Base-by-base conservation (phyloP, 2,113 vertebrate genomes). In the Acrocephalus arundinaceus region DNA sequence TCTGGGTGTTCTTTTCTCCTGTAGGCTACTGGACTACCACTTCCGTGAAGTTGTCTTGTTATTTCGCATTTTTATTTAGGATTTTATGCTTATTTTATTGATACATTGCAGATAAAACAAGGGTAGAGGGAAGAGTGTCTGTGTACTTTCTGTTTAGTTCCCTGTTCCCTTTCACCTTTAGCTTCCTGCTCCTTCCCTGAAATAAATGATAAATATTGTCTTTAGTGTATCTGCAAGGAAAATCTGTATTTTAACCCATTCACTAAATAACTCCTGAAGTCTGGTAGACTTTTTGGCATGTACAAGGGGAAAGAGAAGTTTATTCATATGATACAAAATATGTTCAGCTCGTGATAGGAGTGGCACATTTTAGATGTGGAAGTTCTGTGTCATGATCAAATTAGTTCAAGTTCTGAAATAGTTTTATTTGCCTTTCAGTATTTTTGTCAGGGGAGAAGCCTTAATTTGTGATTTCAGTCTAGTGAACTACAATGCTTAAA, bases 301-400 rank as follows among this genome's bases (percentile, higher is more conserved):
- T 35, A 5, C 3, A 51, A 55, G 6, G 13, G 37, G 41, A 65
- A 85, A 72, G 48, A 90, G 19, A n/a, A 58, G 10, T 51, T 83
- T n/a, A 17, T 77, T 90, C 9, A 4, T 24, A 3, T 25, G 10
- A 5, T 68, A 21, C 15, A 24, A 74, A 5, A 61, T 48, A 71
- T 3, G 6, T 18, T 65, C 23, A 39, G 28, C 5, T 75, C 0
- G 0, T n/a, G 20, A 55, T 41, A 35, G 33, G 14, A 87, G 27
- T 65, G 46, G 45, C 19, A 27, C 4, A 9, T 61, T 61, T 65
- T 11, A 52, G 30, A 61, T 65, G 12, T 45, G 39, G 8, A 72
- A 57, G 6, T 79, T 49, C 19, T 37, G 7, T 67, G 22, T 72
- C 25, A 11, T 5, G 1, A 25, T 43, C 25, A 67, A 63, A 63